phyloP scores from a whole-genome alignment of 2,113 vertebrate species.

The Sus scrofa region T2T-Sscrofa CM000828.6:50766001-50766500 shows the following conservation, averaged over 20 bases:
- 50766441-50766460: constrained; percentile 82
- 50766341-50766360: not conserved
- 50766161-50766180: not conserved
- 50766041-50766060: not conserved
- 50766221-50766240: not conserved
- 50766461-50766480: constrained; percentile 84
- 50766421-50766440: constrained; percentile 83
- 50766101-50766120: not conserved
- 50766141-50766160: not conserved
- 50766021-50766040: not conserved
- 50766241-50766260: not conserved
- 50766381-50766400: constrained; percentile 33
- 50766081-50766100: not conserved
- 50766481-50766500: constrained; percentile 86
- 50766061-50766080: not conserved
- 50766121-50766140: not conserved
- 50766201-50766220: not conserved
- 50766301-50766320: too few species aligned
- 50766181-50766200: not conserved
- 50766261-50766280: not conserved
- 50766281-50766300: not conserved
- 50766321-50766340: not conserved
- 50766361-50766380: constrained; percentile 69
- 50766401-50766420: constrained; percentile 84
- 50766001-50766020: not conserved